These are phyloP conservation scores for Sinosuthora webbiana DNA, from an alignment of 2,113 vertebrate species.

Conservation along the genomic window DNA sequence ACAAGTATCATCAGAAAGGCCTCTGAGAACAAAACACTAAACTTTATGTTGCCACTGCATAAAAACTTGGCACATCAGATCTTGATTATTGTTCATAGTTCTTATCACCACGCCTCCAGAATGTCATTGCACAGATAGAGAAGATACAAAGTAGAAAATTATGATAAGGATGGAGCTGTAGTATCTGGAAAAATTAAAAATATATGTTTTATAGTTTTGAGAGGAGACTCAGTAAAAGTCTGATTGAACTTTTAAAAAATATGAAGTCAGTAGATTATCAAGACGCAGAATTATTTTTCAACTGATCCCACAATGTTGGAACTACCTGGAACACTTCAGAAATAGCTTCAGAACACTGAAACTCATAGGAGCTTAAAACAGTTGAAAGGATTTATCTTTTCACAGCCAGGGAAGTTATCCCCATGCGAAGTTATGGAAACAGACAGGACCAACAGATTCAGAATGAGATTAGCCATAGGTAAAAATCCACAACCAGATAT, in stretches of 20 bases:
- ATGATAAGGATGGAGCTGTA: not conserved
- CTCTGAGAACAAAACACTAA: not conserved
- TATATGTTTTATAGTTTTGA: not conserved
- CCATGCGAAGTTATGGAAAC: not conserved
- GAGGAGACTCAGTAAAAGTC: not conserved
- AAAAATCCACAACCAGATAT: not conserved
- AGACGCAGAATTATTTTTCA: not conserved
- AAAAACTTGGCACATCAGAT: not conserved
- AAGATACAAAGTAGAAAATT: not conserved
- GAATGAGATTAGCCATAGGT: not conserved
- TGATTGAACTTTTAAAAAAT: not conserved
- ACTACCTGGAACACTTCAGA: not conserved
- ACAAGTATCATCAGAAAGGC: not conserved
- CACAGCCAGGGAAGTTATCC: not conserved
- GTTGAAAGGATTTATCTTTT: not conserved
- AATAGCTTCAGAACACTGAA: not conserved
- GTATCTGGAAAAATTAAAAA: not conserved
- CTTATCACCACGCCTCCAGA: not conserved
- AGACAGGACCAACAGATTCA: not conserved
- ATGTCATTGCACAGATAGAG: not conserved
- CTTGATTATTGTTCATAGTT: not conserved
- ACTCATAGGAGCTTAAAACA: accelerated
- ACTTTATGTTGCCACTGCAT: not conserved
- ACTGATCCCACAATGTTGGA: not conserved
- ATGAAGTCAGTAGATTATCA: not conserved